phyloP scores from a whole-genome alignment of 2,113 vertebrate species.

The Pluvialis apricaria region DNA sequence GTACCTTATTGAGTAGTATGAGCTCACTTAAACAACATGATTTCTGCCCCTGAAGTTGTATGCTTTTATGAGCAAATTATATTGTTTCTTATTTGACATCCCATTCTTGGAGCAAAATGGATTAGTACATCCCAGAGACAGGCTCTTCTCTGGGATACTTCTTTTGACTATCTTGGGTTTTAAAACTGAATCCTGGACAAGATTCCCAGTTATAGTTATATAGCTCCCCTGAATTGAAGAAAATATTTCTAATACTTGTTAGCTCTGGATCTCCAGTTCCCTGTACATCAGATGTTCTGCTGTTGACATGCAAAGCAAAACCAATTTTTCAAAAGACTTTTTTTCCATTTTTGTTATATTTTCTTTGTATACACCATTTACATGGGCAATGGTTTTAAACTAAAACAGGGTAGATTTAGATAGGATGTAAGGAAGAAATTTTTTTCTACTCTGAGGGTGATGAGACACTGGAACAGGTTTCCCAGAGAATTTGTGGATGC shows the following conservation, averaged over 20 bases:
- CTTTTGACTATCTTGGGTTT: background rate
- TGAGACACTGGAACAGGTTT: background rate
- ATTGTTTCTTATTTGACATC: background rate
- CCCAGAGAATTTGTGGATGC: background rate
- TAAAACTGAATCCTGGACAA: background rate
- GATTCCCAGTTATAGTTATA: background rate
- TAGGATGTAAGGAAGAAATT: background rate
- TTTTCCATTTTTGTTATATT: background rate
- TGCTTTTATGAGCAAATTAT: background rate
- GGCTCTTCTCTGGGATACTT: background rate
- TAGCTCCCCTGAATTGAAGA: background rate
- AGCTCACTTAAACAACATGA: background rate
- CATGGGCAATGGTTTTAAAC: background rate
- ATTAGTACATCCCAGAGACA: background rate
- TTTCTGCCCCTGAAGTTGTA: background rate
- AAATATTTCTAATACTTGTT: background rate
- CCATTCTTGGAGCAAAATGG: background rate
- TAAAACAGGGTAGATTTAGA: background rate
- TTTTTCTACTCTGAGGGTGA: background rate
- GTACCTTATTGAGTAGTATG: background rate
- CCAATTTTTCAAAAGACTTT: background rate
- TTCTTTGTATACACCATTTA: background rate
- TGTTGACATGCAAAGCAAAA: background rate
- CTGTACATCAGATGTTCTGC: background rate
- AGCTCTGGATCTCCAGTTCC: background rate